phyloP scores from a whole-genome alignment of 64 coral and sea anemone genomes.

The Dendrophyllia cribrosa region DNA sequence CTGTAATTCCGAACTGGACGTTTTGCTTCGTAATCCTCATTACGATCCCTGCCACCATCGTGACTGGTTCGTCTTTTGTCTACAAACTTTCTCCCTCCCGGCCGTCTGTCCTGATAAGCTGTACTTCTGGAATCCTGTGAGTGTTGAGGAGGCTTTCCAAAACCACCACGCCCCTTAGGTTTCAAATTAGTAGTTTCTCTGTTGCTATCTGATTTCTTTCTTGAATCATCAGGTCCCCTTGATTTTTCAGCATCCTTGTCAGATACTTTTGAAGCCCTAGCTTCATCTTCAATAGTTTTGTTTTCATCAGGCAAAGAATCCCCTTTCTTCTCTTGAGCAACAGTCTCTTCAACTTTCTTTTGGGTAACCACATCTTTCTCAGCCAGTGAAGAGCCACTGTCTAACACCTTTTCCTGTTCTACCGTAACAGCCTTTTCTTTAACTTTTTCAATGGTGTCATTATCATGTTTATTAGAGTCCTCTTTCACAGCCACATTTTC shows the following conservation, averaged over 20 bases:
- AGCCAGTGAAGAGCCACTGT: not conserved
- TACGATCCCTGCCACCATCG: slow-evolving; percentile 1
- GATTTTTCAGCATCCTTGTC: not conserved
- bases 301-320: not conserved
- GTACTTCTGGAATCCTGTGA: slow-evolving; percentile 12
- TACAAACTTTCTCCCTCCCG: not conserved
- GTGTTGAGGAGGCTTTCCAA: slow-evolving; percentile 5
- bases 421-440: not conserved
- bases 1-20: slow-evolving; percentile 1
- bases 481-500: slow-evolving; percentile 9
- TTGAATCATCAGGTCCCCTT: slow-evolving; percentile 15
- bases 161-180: slow-evolving; percentile 41
- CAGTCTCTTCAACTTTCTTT: not conserved
- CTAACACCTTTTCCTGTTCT: not conserved
- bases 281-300: slow-evolving; percentile 9
- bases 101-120: slow-evolving; percentile 9
- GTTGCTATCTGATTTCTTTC: slow-evolving; percentile 9
- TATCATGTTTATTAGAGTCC: not conserved
- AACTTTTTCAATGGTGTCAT: not conserved
- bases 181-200: slow-evolving; percentile 18
- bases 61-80: not conserved
- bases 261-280: not conserved
- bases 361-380: not conserved
- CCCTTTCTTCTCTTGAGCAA: not conserved
- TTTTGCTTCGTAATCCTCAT: not conserved